These are phyloP conservation scores for Coronaproctus castanopsis DNA, from an alignment of 2,888 invertebrate genomes.

Conservation along the genomic window DNA sequence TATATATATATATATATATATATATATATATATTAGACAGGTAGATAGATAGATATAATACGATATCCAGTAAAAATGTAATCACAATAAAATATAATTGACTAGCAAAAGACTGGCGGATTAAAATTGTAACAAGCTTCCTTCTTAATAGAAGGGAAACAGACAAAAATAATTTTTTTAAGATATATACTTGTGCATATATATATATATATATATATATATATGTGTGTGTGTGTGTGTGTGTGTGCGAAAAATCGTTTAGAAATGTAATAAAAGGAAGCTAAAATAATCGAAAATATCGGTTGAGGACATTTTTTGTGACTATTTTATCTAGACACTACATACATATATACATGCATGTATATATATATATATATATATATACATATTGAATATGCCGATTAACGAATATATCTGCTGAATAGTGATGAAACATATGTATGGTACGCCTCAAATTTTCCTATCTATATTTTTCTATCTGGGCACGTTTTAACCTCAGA, in stretches of 20 bases:
- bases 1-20: neutral
- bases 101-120: neutral
- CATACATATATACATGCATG: neutral
- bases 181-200: too few relatives aligned
- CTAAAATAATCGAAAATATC: neutral
- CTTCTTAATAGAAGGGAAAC: too few relatives aligned
- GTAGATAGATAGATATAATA: too few relatives aligned
- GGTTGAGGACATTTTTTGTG: too few relatives aligned
- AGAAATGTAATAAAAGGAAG: neutral
- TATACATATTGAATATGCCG: neutral
- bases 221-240: neutral
- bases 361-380: neutral
- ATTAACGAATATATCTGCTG: neutral
- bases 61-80: too few relatives aligned
- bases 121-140: too few relatives aligned
- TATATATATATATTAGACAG: neutral
- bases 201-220: neutral
- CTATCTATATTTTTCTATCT: neutral
- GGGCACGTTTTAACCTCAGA: neutral
- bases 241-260: neutral
- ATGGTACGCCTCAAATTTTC: neutral
- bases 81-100: too few relatives aligned
- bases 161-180: conserved; percentile 1
- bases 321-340: too few relatives aligned
- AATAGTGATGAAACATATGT: neutral